phyloP scores from a whole-genome alignment of 2,113 vertebrate genomes.

The Entomyzon cyanotis region DNA sequence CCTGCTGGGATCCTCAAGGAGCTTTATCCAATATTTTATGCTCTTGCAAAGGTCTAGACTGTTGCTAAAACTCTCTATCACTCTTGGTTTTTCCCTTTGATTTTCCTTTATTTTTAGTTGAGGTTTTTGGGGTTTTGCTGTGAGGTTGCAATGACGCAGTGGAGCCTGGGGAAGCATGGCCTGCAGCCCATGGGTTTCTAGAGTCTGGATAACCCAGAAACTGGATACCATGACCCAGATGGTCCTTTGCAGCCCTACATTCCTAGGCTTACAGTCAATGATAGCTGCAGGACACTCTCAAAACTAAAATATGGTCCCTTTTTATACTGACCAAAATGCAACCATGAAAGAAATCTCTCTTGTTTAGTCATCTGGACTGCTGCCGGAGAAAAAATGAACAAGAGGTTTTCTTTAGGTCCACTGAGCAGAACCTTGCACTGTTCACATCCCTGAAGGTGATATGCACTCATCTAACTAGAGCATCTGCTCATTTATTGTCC shows the following conservation, averaged over 20 bases:
- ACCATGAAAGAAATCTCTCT: conserved; percentile 23
- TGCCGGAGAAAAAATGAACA: conserved; percentile 43
- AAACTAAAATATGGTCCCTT: neutral
- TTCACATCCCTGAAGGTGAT: conserved; percentile 62
- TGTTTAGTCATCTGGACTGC: conserved; percentile 45
- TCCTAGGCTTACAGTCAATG: neutral
- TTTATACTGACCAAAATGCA: neutral
- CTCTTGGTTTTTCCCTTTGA: neutral
- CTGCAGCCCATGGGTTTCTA: neutral
- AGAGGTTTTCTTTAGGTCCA: conserved; percentile 53
- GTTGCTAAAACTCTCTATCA: neutral
- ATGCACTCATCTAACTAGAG: conserved; percentile 52
- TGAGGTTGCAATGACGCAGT: neutral
- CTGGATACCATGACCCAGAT: neutral
- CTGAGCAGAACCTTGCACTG: conserved; percentile 37
- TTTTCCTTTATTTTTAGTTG: neutral
- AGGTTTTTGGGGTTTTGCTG: neutral
- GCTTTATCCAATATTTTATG: neutral
- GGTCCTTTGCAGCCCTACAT: neutral
- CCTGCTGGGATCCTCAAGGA: neutral
- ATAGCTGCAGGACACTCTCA: neutral
- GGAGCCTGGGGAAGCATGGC: neutral
- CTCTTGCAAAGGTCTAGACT: neutral
- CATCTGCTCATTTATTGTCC: conserved; percentile 67
- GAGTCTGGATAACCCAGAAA: neutral